Percentiles rank a stretch among this genome's conserved stretches.
These are phyloP conservation scores for Tribolium freemani DNA, from an alignment of 2,888 invertebrate species.

Conservation along the genomic window DNA sequence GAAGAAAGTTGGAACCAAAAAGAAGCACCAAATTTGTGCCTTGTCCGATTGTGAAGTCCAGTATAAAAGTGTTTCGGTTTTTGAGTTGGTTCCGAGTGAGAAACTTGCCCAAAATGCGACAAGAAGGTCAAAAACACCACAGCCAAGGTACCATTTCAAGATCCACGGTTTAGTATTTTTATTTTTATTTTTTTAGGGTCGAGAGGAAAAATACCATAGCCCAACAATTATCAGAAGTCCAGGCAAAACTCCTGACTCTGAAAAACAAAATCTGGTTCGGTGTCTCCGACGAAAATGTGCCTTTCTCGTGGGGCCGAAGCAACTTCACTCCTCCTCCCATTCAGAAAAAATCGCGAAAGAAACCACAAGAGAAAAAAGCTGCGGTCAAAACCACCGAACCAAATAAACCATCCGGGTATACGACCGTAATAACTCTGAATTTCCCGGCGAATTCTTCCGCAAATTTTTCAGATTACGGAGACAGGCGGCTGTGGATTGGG, in stretches of 20 bases:
- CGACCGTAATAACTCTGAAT: constrained; percentile 11
- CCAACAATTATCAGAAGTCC: constrained; percentile 73
- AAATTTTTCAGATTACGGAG: constrained; percentile 55
- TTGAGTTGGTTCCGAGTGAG: constrained; percentile 61
- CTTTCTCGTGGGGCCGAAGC: constrained; percentile 76
- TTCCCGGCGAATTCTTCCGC: constrained; percentile 16
- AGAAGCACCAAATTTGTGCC: constrained; percentile 19
- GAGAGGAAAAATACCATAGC: constrained; percentile 62
- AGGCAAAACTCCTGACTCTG: constrained; percentile 77
- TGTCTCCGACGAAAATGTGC: constrained; percentile 66
- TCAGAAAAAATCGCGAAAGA: constrained; percentile 18
- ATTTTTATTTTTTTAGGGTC: constrained; percentile 54
- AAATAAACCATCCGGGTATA: constrained; percentile 44
- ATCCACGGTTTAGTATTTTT: neutral
- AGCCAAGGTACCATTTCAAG: constrained; percentile 52
- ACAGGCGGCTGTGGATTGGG: constrained; percentile 54
- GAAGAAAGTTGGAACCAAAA: constrained; percentile 35
- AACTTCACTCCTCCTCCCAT: constrained; percentile 33
- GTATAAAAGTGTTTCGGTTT: constrained; percentile 58
- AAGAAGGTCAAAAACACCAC: constrained; percentile 54
- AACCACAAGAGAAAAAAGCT: neutral
- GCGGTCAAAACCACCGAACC: neutral
- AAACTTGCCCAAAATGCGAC: constrained; percentile 45
- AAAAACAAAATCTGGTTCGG: constrained; percentile 85
- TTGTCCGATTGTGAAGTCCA: constrained; percentile 55